Base-by-base conservation (phyloP, 2,113 vertebrate genomes). In the Bos javanicus region DNA sequence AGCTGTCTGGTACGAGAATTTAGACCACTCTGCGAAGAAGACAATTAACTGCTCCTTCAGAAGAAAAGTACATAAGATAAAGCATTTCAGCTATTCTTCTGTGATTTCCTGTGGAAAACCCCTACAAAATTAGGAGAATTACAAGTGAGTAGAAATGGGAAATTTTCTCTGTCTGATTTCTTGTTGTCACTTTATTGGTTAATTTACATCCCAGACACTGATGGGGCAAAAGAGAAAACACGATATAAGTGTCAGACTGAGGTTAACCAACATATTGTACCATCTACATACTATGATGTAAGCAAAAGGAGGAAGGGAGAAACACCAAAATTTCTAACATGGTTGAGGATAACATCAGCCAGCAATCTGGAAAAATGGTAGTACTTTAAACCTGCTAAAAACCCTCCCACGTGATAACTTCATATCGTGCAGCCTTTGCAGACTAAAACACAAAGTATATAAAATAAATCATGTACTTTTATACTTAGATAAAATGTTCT, bases 91-190 rank as follows among this genome's bases (percentile, higher is more conserved):
- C 71, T 92, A 50, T 97, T 95, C 96, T 98, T 93, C 95, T 83
- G 96, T 54, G 87, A 98, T 94, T 98, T 97, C 86, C 96, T 96
- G 89, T 96, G 97, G 98, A 98, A 98, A 98, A 43, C 91, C 98
- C 98, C 98, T 87, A n/a, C 80, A 85, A 92, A 97, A 93, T 97
- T 92, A 96, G 80, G 84, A 93, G 23, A 97, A 97, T 94, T 81
- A 80, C 80, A 97, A 98, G 78, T 0, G 59, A 97, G 57, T 71
- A 95, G 92, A 97, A 96, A 96, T 97, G 97, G 98, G 98, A 96
- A 88, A 95, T 97, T 98, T 95, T 97, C 95, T 97, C 85, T 91
- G 95, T 96, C 94, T 97, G 59, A 95, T 87, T 96, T 98, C 90
- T 97, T 86, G 7, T 59, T 87, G 95, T 91, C 85, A 82, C 59